Evolutionary conservation across 2,797 vertebrate genomes (phyloP), one percentile per base, ranked within the genome.

Genomic region (Distichodus sexfasciatus): DNA sequence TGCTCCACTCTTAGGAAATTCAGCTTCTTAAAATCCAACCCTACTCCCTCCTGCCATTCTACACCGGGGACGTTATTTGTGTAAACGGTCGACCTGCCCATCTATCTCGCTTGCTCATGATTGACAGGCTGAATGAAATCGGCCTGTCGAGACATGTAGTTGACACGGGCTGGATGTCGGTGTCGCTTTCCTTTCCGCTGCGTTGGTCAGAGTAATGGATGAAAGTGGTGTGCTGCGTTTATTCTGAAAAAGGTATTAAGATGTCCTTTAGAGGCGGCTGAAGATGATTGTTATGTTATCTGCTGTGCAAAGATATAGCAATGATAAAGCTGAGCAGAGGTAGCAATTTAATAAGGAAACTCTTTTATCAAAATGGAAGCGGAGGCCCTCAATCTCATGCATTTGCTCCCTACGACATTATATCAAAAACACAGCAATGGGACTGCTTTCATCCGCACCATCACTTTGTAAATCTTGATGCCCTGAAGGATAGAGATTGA

Each of bases 1-100:
- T 76, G 72, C 33, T 38, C 76, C 64, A 83, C 83, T 66, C 80
- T 72, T 81, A 53, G 81, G 66, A 81, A 89, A 85, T 82, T 74
- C 31, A 58, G 69, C 72, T 75, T 57, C 72, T n/a, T 53, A 41
- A 58, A 47, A 19, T 24, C 6, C 10, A 1, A 43, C 33, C 15
- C 44, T 7, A 24, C 31, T 40, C 33, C 29, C n/a, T 40, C 12
- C 47, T 23, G 4, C 23, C 57, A 23, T 17, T 19, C 26, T 28
- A 53, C 33, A 33, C 35, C n/a, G 28, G 29, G 21, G 14, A 50
- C 31, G 7, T 24, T 51, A n/a, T 53, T 54, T 51, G 58, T 23
- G 15, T 28, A 24, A 64, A 44, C 29, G 44, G 38, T 63, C 21
- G 50, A 41, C 21, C 29, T 40, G 11, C 33, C 4, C 55, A 7